Evolutionary conservation across 2,888 invertebrate species (phyloP).

Genomic region (Latrodectus elegans): DNA sequence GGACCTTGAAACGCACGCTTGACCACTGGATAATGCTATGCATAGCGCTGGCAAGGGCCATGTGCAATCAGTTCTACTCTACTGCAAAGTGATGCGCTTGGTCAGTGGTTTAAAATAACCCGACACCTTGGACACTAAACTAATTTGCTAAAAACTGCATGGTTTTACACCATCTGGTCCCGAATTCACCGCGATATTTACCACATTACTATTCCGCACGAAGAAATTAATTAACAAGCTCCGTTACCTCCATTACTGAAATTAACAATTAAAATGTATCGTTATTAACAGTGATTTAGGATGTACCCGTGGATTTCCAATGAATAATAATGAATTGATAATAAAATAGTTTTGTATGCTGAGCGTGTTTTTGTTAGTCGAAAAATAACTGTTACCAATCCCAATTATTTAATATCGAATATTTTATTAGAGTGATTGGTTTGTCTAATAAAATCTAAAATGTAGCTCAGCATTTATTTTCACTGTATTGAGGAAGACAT

Average conservation of each 20-base stretch:
- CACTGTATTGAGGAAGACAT: no score
- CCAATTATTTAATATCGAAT: no score
- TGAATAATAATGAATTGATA: no score
- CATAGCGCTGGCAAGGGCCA: constrained; percentile 9
- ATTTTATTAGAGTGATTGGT: no score
- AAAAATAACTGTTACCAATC: no score
- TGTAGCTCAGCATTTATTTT: no score
- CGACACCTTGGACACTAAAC: background rate
- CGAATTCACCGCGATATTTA: background rate
- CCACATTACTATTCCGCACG: background rate
- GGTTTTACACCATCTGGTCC: background rate
- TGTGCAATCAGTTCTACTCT: constrained; percentile 41
- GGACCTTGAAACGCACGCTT: constrained; percentile 49
- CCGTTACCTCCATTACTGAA: background rate
- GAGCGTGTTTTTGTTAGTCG: no score
- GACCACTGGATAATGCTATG: constrained; percentile 44
- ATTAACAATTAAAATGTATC: no score
- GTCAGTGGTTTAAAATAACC: constrained; percentile 5
- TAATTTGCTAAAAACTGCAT: constrained; percentile 3
- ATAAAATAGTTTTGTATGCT: no score
- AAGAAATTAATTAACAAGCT: background rate
- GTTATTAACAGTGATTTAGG: no score
- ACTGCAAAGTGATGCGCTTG: background rate
- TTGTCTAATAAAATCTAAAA: no score
- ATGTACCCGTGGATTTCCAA: no score